These are phyloP conservation scores for Myotis davidii DNA, from an alignment of 2,113 vertebrate species.

Conservation along the genomic window DNA sequence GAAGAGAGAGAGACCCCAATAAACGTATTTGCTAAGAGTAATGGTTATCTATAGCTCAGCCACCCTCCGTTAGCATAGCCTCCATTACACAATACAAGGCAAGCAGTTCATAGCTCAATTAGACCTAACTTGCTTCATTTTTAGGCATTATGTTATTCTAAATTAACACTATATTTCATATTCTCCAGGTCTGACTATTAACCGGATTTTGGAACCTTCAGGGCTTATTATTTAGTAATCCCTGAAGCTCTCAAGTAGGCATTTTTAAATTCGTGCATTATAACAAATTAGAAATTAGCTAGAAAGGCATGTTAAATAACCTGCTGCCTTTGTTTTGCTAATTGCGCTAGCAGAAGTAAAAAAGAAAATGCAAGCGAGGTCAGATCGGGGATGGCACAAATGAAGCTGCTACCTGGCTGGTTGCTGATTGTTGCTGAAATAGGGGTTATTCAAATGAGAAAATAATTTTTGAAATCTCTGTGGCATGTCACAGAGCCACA, in stretches of 20 bases:
- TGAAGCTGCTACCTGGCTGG: neutral
- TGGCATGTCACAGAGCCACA: neutral
- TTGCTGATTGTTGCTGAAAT: neutral
- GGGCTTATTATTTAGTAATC: conserved; percentile 77
- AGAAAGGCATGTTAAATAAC: conserved; percentile 51
- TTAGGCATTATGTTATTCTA: conserved; percentile 65
- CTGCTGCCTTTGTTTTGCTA: conserved; percentile 35
- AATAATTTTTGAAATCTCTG: conserved; percentile 49
- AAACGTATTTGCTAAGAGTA: conserved; percentile 77
- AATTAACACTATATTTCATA: conserved; percentile 75
- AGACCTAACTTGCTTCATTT: conserved; percentile 73
- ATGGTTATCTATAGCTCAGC: conserved; percentile 70
- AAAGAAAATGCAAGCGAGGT: neutral
- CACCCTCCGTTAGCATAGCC: conserved; percentile 47
- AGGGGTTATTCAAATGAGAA: conserved; percentile 32
- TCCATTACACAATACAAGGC: conserved; percentile 50
- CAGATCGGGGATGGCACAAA: neutral
- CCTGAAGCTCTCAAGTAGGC: conserved; percentile 72
- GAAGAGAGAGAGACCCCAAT: conserved; percentile 77
- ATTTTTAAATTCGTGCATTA: conserved; percentile 67
- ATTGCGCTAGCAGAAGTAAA: neutral
- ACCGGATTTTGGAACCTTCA: conserved; percentile 73
- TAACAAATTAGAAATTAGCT: conserved; percentile 73
- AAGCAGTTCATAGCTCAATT: conserved; percentile 71
- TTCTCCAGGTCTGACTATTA: conserved; percentile 68